A percentile compares a stretch with the other conserved stretches of the same genome.
Evolutionary conservation across 2,113 vertebrate genomes (phyloP).

Genomic region (Spea multiplicata): DNA sequence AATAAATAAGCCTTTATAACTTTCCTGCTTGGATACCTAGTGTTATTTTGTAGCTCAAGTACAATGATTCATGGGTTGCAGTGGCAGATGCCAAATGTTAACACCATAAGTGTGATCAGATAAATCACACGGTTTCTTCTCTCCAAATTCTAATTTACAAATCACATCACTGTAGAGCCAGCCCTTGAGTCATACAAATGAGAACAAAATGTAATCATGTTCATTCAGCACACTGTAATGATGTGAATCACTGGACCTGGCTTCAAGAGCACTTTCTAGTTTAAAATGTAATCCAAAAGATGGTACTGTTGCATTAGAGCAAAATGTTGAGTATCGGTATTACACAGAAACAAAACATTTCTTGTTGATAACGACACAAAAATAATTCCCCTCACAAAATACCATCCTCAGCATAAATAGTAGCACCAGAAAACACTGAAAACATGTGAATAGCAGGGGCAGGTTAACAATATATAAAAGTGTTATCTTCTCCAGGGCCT

Average conservation of each 20-base stretch:
- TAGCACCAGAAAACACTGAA: no score
- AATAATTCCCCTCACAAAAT: no score
- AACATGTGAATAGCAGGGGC: no score
- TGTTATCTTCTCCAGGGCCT: no score
- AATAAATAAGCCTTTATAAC: neutral
- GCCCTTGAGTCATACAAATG: slow-evolving; percentile 20
- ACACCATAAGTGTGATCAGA: slow-evolving; percentile 17
- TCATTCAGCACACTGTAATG: neutral
- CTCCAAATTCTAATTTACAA: slow-evolving; percentile 27
- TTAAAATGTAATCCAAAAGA: neutral
- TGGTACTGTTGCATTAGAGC: neutral
- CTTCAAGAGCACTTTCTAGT: neutral
- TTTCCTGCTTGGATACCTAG: slow-evolving; percentile 11
- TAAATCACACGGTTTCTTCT: slow-evolving; percentile 20
- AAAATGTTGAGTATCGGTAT: neutral
- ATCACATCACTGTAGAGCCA: slow-evolving; percentile 13
- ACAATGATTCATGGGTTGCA: slow-evolving; percentile 25
- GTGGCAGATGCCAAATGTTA: slow-evolving; percentile 35
- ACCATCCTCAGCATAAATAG: no score
- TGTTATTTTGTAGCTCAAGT: slow-evolving; percentile 30
- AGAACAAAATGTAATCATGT: slow-evolving; percentile 33
- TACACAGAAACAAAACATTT: no score
- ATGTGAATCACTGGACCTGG: no score
- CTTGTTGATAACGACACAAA: no score
- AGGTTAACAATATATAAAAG: no score